phyloP scores from a whole-genome alignment of 1,140 invertebrate species.

The Myzus persicae region DNA sequence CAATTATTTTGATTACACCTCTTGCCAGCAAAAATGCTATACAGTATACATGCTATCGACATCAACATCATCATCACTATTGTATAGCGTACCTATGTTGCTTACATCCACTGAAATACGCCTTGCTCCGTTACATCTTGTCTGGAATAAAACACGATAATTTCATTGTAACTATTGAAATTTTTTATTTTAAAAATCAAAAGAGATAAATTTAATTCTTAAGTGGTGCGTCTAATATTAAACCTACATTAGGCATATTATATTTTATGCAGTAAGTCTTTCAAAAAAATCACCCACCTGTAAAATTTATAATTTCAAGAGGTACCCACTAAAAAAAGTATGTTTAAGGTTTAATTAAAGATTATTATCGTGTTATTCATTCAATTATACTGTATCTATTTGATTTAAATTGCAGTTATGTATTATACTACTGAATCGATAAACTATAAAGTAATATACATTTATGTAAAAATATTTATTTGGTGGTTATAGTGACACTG shows the following conservation, averaged over 20 bases:
- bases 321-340: background rate
- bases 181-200: background rate
- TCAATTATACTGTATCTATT: background rate
- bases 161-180: constrained; percentile 8
- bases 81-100: constrained; percentile 9
- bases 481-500: background rate
- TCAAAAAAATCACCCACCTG: background rate
- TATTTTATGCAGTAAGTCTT: background rate
- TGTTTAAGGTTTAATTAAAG: too few relatives aligned
- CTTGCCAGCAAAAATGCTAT: constrained; percentile 43
- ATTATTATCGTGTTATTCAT: background rate
- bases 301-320: background rate
- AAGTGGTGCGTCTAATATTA: background rate
- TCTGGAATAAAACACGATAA: background rate
- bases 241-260: background rate
- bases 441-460: background rate
- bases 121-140: background rate
- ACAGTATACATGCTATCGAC: constrained; percentile 26
- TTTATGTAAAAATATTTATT: background rate
- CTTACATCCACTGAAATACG: background rate
- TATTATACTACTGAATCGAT: background rate
- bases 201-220: background rate
- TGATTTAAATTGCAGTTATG: background rate
- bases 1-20: constrained; percentile 56
- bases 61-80: constrained; percentile 21